Evolutionary conservation across 2,797 vertebrate species (phyloP).

Genomic region (Siniperca scherzeri): DNA sequence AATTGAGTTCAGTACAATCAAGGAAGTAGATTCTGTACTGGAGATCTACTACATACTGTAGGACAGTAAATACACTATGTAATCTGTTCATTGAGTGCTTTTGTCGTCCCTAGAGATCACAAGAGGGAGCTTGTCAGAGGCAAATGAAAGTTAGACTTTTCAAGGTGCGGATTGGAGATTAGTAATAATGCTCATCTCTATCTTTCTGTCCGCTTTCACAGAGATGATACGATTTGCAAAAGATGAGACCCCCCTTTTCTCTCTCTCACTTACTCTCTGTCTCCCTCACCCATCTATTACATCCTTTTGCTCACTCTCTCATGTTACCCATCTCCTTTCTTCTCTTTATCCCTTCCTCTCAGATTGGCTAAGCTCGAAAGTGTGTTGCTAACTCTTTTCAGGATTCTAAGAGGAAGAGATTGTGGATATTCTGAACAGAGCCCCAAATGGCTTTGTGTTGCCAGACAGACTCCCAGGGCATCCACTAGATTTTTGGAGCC

Average conservation of each 20-base stretch:
- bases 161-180: conserved; percentile 84
- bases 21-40: conserved; percentile 4
- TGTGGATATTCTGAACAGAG: conserved; percentile 60
- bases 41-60: conserved; percentile 44
- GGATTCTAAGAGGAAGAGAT: conserved; percentile 58
- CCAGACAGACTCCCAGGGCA: conserved; percentile 42
- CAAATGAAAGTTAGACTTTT: conserved; percentile 80
- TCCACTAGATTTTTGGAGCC: conserved; percentile 41
- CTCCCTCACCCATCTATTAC: conserved; percentile 56
- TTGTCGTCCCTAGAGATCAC: conserved; percentile 79
- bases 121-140: conserved; percentile 75
- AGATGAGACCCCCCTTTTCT: conserved; percentile 55
- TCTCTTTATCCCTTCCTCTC: conserved; percentile 65
- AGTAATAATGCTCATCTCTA: conserved; percentile 80
- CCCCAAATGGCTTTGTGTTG: conserved; percentile 50
- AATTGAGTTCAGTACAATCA: conserved; percentile 35
- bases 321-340: conserved; percentile 62
- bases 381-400: conserved; percentile 75
- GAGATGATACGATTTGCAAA: conserved; percentile 80
- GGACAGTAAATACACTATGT: conserved; percentile 69
- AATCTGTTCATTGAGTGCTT: conserved; percentile 72
- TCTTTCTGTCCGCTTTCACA: conserved; percentile 76
- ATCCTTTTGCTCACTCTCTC: conserved; percentile 64
- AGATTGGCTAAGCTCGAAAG: conserved; percentile 73
- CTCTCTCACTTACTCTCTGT: conserved; percentile 29